These are phyloP conservation scores for Musca domestica DNA, from an alignment of 1,140 invertebrate species.

Conservation along the genomic window DNA sequence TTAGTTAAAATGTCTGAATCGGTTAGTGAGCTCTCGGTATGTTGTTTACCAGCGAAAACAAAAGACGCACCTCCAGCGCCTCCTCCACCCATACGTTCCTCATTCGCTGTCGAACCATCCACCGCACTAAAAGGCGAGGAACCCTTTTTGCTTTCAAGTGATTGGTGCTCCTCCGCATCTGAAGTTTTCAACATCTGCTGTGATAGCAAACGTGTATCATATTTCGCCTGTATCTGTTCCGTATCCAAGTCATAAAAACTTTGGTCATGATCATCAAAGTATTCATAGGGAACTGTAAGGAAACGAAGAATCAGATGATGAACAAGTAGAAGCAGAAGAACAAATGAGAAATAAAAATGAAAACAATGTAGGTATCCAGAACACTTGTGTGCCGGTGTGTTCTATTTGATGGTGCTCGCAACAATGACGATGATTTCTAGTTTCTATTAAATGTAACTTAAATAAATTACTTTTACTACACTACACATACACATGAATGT, in stretches of 20 bases:
- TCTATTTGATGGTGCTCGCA: not conserved
- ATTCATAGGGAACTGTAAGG: conserved; percentile 37
- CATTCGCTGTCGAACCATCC: not conserved
- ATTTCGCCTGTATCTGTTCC: conserved; percentile 51
- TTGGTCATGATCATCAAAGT: conserved; percentile 47
- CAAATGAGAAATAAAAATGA: not conserved
- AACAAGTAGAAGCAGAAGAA: not conserved
- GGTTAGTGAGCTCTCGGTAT: not conserved
- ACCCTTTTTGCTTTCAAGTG: conserved; percentile 5
- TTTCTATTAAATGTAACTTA: conserved; percentile 7
- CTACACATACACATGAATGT: too few species aligned
- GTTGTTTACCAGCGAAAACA: not conserved
- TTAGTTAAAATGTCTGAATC: too few species aligned
- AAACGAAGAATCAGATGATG: not conserved
- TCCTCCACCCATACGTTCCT: not conserved
- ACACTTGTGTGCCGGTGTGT: not conserved
- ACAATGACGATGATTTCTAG: conserved; percentile 7
- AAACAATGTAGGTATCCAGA: not conserved
- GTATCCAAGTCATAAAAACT: conserved; percentile 49
- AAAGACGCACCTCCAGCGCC: not conserved
- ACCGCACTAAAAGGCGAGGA: not conserved
- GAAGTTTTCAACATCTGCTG: conserved; percentile 46
- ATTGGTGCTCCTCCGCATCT: conserved; percentile 4
- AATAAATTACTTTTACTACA: conserved; percentile 15
- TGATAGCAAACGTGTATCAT: conserved; percentile 50